Evolutionary conservation across 2,888 invertebrate species (phyloP).

Genomic region (Phorcus lineatus): DNA sequence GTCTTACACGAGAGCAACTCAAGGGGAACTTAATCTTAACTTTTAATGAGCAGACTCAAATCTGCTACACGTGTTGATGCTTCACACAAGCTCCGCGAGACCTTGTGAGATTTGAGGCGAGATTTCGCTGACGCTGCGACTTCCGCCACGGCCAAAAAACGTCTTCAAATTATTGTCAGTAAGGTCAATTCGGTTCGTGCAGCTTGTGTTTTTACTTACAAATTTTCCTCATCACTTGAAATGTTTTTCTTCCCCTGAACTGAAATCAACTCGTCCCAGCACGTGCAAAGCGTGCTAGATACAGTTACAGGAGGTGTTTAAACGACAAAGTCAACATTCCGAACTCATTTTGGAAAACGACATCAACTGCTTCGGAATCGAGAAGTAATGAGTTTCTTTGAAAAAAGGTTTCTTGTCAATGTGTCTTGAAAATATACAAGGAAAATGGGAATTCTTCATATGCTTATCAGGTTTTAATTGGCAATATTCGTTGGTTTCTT

Average conservation of each 20-base stretch:
- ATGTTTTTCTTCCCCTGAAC: slow-evolving; percentile 5
- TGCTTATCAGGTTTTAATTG: too few relatives aligned
- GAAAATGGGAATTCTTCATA: too few relatives aligned
- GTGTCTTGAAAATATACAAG: too few relatives aligned
- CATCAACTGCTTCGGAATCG: background rate
- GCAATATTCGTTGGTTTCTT: too few relatives aligned
- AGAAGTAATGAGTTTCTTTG: background rate
- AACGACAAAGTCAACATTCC: too few relatives aligned
- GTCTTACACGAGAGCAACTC: background rate
- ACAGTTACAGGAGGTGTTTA: background rate
- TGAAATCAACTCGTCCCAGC: slow-evolving; percentile 18
- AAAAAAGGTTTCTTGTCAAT: background rate
- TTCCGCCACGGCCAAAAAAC: background rate
- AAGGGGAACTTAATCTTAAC: background rate
- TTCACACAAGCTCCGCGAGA: slow-evolving; percentile 5
- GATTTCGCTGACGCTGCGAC: slow-evolving; percentile 2
- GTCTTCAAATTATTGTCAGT: slow-evolving; percentile 19
- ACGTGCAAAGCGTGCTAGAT: slow-evolving; percentile 2
- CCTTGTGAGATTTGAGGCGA: background rate
- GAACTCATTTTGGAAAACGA: background rate
- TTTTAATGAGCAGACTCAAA: slow-evolving; percentile 19
- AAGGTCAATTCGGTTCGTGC: background rate
- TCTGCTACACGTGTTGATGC: slow-evolving; percentile 11
- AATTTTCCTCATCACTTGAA: slow-evolving; percentile 17
- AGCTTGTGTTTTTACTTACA: slow-evolving; percentile 20